Conservation (phyloP, 2,797 vertebrate species). For the Sarcoramphus papa region DNA sequence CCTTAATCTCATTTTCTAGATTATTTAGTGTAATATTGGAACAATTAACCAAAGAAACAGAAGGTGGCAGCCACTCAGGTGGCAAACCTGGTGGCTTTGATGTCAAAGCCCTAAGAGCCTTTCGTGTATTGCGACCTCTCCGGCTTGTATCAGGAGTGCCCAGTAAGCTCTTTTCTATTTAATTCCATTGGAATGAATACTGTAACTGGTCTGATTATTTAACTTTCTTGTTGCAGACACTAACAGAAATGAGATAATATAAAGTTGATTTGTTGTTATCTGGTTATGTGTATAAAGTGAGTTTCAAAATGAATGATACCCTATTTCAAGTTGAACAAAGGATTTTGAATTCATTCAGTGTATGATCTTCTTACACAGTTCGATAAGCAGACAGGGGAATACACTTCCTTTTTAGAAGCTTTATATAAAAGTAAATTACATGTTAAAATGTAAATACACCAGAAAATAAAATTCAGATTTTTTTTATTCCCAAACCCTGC, state of each 20-base stretch:
- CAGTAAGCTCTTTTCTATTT: constrained; percentile 82
- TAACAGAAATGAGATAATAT: neutral
- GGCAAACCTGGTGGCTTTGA: constrained; percentile 97
- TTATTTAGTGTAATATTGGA: constrained; percentile 99
- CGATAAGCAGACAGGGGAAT: neutral
- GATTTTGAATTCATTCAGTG: neutral
- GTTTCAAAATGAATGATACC: neutral
- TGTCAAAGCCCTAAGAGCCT: constrained; percentile 98
- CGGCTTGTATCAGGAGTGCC: constrained; percentile 99
- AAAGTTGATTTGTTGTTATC: neutral
- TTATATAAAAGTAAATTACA: neutral
- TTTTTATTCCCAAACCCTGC: neutral
- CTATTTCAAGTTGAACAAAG: neutral
- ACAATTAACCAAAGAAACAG: constrained; percentile 93
- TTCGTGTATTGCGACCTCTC: constrained; percentile 96
- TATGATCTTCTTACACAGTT: neutral
- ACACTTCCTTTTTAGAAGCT: constrained; percentile 3
- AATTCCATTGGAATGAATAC: neutral
- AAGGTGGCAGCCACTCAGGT: constrained; percentile 83
- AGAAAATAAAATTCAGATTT: neutral
- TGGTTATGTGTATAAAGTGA: neutral
- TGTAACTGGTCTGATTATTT: neutral
- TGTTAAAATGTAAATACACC: neutral
- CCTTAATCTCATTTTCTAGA: constrained; percentile 71
- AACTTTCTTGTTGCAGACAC: neutral